A percentile compares a stretch with the other conserved stretches of the same genome.
Conservation (phyloP, 2,888 invertebrate genomes). For the Vandiemenella viatica region DNA sequence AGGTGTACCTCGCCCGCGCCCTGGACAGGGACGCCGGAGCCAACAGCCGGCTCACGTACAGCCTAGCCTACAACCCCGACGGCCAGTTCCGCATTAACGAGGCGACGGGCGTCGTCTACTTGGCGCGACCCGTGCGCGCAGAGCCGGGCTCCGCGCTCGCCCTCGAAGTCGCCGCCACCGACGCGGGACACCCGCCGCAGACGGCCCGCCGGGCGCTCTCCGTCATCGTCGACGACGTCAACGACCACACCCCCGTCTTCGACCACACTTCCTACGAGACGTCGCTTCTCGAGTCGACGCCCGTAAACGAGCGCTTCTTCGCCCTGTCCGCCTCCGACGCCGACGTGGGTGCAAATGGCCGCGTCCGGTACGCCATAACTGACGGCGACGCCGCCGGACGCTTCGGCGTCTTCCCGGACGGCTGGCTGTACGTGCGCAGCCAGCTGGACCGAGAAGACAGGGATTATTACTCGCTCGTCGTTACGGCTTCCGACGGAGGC, state of each 20-base stretch:
- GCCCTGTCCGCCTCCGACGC: conserved; percentile 78
- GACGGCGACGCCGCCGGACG: conserved; percentile 74
- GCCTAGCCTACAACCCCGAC: conserved; percentile 62
- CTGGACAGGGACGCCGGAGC: conserved; percentile 74
- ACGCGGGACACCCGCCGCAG: conserved; percentile 62
- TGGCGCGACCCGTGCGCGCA: conserved; percentile 62
- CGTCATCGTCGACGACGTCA: conserved; percentile 70
- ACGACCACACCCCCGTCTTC: conserved; percentile 91
- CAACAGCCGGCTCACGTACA: conserved; percentile 75
- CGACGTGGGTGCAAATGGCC: conserved; percentile 68
- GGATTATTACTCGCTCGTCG: conserved; percentile 80
- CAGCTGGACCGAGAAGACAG: conserved; percentile 75
- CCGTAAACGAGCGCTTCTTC: conserved; percentile 82
- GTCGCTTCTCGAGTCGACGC: conserved; percentile 74
- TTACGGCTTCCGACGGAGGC: conserved; percentile 71
- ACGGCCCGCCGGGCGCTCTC: conserved; percentile 59
- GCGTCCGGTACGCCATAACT: conserved; percentile 63
- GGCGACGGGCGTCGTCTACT: conserved; percentile 75
- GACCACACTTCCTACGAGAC: conserved; percentile 85
- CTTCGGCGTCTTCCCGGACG: conserved; percentile 92
- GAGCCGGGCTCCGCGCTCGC: conserved; percentile 56
- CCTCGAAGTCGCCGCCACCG: conserved; percentile 71
- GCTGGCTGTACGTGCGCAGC: conserved; percentile 75
- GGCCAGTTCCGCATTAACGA: conserved; percentile 71
- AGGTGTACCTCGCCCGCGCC: conserved; percentile 77